A percentile compares a stretch with the other conserved stretches of the same genome.
These are phyloP conservation scores for Gambusia yucatana DNA, from an alignment of 2,797 vertebrate species.

Conservation along the genomic window DNA sequence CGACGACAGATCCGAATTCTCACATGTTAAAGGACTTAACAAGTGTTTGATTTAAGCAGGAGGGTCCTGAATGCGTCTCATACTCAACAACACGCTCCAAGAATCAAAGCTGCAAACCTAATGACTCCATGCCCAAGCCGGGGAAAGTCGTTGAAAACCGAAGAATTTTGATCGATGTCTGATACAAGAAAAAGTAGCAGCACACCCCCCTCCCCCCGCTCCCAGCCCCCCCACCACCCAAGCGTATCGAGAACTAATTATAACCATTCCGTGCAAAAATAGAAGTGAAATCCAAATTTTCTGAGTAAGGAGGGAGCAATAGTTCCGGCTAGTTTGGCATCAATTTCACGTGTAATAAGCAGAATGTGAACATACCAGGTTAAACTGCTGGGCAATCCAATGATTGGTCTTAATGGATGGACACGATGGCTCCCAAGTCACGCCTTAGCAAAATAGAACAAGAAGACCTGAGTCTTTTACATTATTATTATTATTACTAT, in stretches of 20 bases:
- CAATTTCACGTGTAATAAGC: constrained; percentile 75
- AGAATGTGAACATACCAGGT: constrained; percentile 64
- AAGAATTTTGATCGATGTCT: neutral
- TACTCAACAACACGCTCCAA: neutral
- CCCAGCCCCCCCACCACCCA: neutral
- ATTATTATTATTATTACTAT: constrained; percentile 4
- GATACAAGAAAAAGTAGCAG: neutral
- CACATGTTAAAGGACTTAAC: neutral
- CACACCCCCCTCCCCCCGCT: constrained; percentile 2
- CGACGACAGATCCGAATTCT: neutral
- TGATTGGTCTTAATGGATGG: constrained; percentile 59
- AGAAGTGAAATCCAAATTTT: constrained; percentile 71
- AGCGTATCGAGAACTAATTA: constrained; percentile 50
- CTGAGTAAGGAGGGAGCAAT: constrained; percentile 6
- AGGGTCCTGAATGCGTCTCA: neutral
- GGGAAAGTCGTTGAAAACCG: neutral
- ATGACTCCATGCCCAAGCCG: neutral
- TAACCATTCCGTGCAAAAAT: constrained; percentile 22
- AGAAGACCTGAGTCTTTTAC: constrained; percentile 6
- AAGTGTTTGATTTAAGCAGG: neutral
- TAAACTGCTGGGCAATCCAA: constrained; percentile 44
- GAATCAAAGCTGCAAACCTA: neutral
- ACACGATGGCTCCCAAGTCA: constrained; percentile 37
- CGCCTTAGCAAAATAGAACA: constrained; percentile 28
- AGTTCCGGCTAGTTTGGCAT: constrained; percentile 68